phyloP scores from a whole-genome alignment of 2,113 vertebrate species.

The Trichomycterus rosablanca region DNA sequence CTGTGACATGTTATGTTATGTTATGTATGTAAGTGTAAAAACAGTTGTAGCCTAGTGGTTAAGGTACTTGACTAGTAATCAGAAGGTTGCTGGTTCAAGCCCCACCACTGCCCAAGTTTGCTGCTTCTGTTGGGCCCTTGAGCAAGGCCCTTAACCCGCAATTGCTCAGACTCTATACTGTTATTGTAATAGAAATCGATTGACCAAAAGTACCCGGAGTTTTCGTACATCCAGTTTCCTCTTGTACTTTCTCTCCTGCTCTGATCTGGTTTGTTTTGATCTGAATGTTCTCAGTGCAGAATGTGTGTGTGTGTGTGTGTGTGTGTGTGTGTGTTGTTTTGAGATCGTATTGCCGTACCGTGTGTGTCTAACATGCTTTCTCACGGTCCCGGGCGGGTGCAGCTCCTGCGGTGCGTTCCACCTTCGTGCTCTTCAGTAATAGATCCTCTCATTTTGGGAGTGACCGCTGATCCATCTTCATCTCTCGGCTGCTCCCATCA shows the following conservation, averaged over 20 bases:
- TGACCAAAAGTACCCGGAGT: too few relatives aligned
- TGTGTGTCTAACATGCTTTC: not conserved
- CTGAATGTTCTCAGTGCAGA: constrained; percentile 6
- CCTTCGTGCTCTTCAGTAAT: constrained; percentile 3
- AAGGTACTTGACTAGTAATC: too few relatives aligned
- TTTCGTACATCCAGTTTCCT: constrained; percentile 5
- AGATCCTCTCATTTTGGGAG: constrained; percentile 2
- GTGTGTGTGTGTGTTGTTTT: constrained; percentile 12
- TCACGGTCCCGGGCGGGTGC: not conserved
- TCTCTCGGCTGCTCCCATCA: too few relatives aligned
- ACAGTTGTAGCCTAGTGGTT: too few relatives aligned
- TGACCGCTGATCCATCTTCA: too few relatives aligned
- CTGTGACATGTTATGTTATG: too few relatives aligned
- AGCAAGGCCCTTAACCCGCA: not conserved
- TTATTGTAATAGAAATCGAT: too few relatives aligned
- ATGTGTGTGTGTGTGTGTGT: not conserved
- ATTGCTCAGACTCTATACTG: not conserved
- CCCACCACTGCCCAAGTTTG: constrained; percentile 12
- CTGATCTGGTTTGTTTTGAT: not conserved
- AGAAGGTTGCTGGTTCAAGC: too few relatives aligned
- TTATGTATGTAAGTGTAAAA: too few relatives aligned
- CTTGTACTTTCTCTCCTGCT: not conserved
- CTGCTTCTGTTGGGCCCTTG: constrained; percentile 3
- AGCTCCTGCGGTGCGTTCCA: not conserved
- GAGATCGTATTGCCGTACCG: constrained; percentile 7